Conservation (phyloP, 2,113 vertebrate species). For the Turnix velox region DNA sequence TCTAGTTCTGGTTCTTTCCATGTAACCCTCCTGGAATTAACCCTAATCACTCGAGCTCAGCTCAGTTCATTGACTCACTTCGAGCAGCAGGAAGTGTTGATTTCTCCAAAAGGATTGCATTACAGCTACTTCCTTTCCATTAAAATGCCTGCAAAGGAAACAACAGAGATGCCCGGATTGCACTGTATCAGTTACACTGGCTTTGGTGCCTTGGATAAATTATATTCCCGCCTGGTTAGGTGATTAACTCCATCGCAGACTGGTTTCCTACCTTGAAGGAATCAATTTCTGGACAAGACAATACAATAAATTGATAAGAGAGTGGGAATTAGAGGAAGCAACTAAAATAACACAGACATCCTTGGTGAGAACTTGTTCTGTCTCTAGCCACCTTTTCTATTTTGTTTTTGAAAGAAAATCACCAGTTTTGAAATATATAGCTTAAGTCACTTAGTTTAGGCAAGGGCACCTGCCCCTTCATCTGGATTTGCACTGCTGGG, state of each 20-base stretch:
- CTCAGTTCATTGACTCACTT: neutral
- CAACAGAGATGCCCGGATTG: neutral
- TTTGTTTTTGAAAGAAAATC: neutral
- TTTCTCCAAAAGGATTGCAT: constrained; percentile 36
- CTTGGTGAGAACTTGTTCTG: neutral
- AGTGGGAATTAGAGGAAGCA: neutral
- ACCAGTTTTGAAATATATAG: neutral
- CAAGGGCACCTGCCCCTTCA: neutral
- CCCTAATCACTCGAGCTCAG: neutral
- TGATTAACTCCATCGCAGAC: neutral
- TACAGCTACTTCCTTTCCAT: constrained; percentile 24
- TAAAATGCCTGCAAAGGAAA: constrained; percentile 17
- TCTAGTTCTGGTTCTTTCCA: neutral
- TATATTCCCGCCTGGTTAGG: rapidly evolving
- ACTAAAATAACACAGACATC: neutral
- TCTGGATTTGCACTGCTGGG: neutral
- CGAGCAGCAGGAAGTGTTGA: neutral
- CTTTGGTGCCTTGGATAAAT: constrained; percentile 2
- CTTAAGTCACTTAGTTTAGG: neutral
- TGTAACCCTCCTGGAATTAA: neutral
- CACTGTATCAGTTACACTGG: neutral
- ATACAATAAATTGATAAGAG: neutral
- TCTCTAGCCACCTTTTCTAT: neutral
- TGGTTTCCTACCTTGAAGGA: neutral
- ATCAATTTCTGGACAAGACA: neutral